Percentiles rank a stretch among this genome's conserved stretches.
Evolutionary conservation across 1,140 invertebrate species (phyloP).

Genomic region (Chelonus insularis): DNA sequence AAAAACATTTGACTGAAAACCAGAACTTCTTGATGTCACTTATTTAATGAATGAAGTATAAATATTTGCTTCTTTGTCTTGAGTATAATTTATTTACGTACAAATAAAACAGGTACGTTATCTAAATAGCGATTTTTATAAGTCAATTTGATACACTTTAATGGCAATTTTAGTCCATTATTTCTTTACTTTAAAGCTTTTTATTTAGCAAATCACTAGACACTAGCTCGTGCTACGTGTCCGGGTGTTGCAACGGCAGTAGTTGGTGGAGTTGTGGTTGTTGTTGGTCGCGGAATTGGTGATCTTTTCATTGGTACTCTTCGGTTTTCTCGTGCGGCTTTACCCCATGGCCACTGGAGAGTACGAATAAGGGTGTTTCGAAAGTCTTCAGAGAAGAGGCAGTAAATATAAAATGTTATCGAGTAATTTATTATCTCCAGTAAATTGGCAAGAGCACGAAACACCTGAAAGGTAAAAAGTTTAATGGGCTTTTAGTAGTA

Average conservation of each 20-base stretch:
- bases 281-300: conserved; percentile 40
- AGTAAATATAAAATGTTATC: conserved; percentile 80
- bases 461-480: conserved; percentile 62
- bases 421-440: conserved; percentile 77
- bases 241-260: conserved; percentile 43
- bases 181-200: background rate
- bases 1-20: too few species aligned
- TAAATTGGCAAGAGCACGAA: conserved; percentile 73
- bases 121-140: too few species aligned
- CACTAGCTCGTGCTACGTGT: conserved; percentile 40
- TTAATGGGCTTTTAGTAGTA: too few species aligned
- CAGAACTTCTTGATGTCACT: too few species aligned
- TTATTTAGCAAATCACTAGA: conserved; percentile 27
- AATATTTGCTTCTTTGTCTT: too few species aligned
- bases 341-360: conserved; percentile 64
- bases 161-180: background rate
- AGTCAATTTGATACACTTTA: too few species aligned
- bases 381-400: conserved; percentile 76
- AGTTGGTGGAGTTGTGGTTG: conserved; percentile 44
- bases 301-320: conserved; percentile 40
- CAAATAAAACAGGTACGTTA: too few species aligned
- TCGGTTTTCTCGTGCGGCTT: conserved; percentile 31
- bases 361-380: conserved; percentile 70
- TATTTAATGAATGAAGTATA: too few species aligned
- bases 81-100: too few species aligned